phyloP scores from a whole-genome alignment of 2,797 vertebrate species.

The Tadarida brasiliensis region DNA sequence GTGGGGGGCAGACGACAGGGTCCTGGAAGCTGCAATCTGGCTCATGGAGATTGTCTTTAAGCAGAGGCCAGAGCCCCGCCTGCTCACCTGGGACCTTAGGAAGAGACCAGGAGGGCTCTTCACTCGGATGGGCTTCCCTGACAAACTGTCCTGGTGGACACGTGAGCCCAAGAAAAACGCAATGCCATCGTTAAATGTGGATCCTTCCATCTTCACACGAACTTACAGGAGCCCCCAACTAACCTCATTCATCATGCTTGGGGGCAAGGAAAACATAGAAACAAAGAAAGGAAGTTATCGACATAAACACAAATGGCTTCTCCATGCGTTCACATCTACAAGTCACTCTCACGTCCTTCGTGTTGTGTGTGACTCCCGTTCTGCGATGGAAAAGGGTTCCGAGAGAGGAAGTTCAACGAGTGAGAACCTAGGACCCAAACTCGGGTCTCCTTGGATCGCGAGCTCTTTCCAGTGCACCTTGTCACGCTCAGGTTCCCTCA shows the following conservation, averaged over 20 bases:
- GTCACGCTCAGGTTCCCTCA: background rate
- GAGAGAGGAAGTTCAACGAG: background rate
- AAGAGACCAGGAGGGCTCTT: background rate
- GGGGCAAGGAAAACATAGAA: conserved; percentile 54
- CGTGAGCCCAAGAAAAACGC: background rate
- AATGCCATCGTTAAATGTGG: background rate
- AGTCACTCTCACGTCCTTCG: background rate
- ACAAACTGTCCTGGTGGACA: background rate
- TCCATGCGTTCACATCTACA: background rate
- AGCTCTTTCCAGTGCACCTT: background rate
- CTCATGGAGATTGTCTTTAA: background rate
- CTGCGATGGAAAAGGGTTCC: background rate
- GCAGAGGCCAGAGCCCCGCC: background rate
- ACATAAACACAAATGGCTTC: conserved; percentile 52
- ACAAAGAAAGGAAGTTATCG: conserved; percentile 65
- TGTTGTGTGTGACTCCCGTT: background rate
- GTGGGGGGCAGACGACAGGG: background rate
- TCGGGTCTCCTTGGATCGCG: background rate
- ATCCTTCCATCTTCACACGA: conserved; percentile 31
- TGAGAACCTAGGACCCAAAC: background rate
- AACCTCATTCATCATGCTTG: background rate
- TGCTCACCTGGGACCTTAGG: background rate
- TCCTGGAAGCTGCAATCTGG: background rate
- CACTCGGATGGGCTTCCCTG: background rate
- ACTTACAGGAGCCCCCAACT: background rate